These are phyloP conservation scores for Thera britannica DNA, from an alignment of 2,888 invertebrate genomes.

Conservation along the genomic window DNA sequence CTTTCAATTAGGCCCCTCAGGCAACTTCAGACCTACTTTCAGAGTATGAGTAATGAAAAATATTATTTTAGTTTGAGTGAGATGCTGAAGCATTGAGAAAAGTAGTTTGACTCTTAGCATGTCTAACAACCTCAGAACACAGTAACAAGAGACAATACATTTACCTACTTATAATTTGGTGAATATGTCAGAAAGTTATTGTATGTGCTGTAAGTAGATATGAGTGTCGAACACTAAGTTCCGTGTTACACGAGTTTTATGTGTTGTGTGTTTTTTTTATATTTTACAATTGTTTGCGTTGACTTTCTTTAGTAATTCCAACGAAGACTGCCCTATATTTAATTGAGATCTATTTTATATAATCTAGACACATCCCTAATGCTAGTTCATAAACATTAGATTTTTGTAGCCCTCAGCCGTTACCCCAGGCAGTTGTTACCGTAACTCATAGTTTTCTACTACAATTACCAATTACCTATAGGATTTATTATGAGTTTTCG, in stretches of 20 bases:
- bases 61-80: too few species aligned
- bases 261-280: conserved; percentile 68
- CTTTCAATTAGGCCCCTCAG: too few species aligned
- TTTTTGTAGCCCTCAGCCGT: conserved; percentile 58
- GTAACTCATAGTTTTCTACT: conserved; percentile 29
- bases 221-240: conserved; percentile 64
- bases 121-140: conserved; percentile 67
- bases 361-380: conserved; percentile 79
- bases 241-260: conserved; percentile 57
- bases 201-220: conserved; percentile 61
- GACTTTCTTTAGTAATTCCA: conserved; percentile 80
- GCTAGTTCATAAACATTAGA: conserved; percentile 74
- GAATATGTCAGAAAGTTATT: conserved; percentile 82
- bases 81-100: too few species aligned
- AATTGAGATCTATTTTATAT: conserved; percentile 84
- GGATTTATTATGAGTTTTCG: too few species aligned
- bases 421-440: conserved; percentile 9
- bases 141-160: conserved; percentile 81
- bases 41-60: too few species aligned
- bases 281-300: conserved; percentile 76
- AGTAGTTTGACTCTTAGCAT: conserved; percentile 40
- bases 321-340: conserved; percentile 84
- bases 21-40: too few species aligned
- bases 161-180: conserved; percentile 79
- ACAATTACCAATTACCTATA: not conserved